Conservation (phyloP, 2,888 invertebrate species). For the Meganola albula region DNA sequence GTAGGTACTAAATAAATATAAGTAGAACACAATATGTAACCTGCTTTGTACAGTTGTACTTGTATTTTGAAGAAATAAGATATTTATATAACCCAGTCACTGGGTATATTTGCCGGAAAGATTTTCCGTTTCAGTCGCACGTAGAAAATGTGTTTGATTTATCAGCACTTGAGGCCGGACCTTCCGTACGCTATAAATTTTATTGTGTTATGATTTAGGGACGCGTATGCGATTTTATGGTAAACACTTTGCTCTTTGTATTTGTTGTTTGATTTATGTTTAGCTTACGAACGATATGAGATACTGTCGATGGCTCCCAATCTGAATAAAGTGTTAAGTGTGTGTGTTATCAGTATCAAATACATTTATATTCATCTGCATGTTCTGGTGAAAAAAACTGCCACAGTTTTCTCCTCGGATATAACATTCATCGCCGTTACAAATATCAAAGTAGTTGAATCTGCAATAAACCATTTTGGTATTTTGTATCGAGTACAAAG, state of each 20-base stretch:
- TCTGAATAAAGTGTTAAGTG: conserved; percentile 22
- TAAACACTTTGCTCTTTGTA: conserved; percentile 73
- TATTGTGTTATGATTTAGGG: conserved; percentile 76
- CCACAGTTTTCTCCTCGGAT: no score
- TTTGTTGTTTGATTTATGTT: conserved; percentile 60
- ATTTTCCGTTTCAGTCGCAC: conserved; percentile 66
- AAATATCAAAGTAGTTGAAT: no score
- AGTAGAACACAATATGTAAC: conserved; percentile 29
- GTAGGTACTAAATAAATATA: conserved; percentile 13
- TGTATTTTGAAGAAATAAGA: conserved; percentile 35
- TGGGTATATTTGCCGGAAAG: conserved; percentile 63
- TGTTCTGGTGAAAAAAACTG: no score
- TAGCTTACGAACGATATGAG: conserved; percentile 33
- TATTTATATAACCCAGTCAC: conserved; percentile 49
- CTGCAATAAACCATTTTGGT: no score
- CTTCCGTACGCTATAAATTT: conserved; percentile 74
- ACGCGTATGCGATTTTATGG: conserved; percentile 72
- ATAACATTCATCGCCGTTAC: no score
- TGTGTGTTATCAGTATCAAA: no score
- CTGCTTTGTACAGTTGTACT: conserved; percentile 16
- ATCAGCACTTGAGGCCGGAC: conserved; percentile 75
- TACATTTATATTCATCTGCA: no score
- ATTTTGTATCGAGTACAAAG: no score
- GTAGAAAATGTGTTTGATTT: conserved; percentile 75
- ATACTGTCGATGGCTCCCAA: conserved; percentile 33